phyloP scores from a whole-genome alignment of 1,140 invertebrate species.

The Mesaphorura yosii region DNA sequence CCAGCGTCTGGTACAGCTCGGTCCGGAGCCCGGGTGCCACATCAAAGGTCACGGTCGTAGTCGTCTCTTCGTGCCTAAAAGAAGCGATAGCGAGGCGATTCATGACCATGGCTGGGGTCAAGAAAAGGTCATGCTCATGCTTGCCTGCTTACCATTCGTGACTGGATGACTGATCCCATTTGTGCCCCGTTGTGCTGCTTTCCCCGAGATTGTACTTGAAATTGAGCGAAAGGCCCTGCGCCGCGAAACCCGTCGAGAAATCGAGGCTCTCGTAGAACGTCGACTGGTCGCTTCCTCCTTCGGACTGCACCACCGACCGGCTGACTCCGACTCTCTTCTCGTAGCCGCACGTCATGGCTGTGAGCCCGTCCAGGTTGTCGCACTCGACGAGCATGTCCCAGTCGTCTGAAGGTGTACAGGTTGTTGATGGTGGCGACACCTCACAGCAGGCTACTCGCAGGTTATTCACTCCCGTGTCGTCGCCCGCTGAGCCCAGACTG shows the following conservation, averaged over 20 bases:
- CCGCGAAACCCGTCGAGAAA: neutral
- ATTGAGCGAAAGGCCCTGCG: neutral
- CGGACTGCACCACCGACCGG: no score
- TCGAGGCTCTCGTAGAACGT: neutral
- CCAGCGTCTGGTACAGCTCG: neutral
- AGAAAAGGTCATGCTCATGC: no score
- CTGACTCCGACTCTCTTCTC: slow-evolving; percentile 11
- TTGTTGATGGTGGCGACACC: slow-evolving; percentile 6
- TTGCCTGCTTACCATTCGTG: no score
- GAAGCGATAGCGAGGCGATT: no score
- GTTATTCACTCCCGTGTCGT: slow-evolving; percentile 8
- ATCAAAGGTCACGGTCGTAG: slow-evolving; percentile 2
- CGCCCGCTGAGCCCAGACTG: neutral
- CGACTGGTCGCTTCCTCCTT: no score
- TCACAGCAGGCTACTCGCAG: slow-evolving; percentile 8
- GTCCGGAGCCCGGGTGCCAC: slow-evolving; percentile 2
- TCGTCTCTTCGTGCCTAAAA: slow-evolving; percentile 4
- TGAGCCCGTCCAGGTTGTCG: slow-evolving; percentile 15
- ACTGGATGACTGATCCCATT: neutral
- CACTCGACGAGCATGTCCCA: slow-evolving; percentile 21
- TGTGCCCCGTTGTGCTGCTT: neutral
- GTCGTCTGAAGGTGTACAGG: slow-evolving; percentile 9
- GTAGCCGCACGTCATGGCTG: slow-evolving; percentile 11
- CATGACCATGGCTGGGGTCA: no score
- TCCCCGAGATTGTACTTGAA: neutral